phyloP scores from a whole-genome alignment of 2,797 vertebrate species.

The Phalloptychus januarius region DNA sequence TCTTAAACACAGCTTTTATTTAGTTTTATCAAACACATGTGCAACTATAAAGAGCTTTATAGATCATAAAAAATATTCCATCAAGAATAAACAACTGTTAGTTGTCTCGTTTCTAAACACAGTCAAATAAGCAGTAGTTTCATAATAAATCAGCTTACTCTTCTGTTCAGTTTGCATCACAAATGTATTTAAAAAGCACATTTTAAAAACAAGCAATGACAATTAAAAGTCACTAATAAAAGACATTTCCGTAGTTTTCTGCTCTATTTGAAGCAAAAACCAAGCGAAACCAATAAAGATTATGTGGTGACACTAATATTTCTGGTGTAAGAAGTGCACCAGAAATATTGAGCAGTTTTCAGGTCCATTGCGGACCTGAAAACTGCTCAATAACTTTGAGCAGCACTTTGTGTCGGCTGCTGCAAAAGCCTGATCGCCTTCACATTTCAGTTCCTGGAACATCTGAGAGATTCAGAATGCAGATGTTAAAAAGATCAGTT shows the following conservation, averaged over 20 bases:
- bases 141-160: neutral
- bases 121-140: neutral
- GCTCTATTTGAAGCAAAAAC: neutral
- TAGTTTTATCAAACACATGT: neutral
- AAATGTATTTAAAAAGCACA: neutral
- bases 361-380: no score
- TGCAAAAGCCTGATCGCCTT: neutral
- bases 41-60: neutral
- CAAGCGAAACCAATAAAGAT: neutral
- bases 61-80: neutral
- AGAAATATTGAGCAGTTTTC: no score
- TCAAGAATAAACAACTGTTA: neutral
- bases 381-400: neutral
- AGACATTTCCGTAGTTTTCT: neutral
- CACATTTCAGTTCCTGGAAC: neutral
- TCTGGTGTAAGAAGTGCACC: neutral
- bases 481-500: neutral
- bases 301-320: neutral
- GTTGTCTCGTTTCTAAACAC: neutral
- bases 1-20: neutral
- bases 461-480: neutral
- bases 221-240: neutral
- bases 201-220: neutral
- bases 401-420: neutral
- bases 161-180: neutral